Conservation (phyloP, 1,140 invertebrate genomes). For the Neodiprion fabricii region DNA sequence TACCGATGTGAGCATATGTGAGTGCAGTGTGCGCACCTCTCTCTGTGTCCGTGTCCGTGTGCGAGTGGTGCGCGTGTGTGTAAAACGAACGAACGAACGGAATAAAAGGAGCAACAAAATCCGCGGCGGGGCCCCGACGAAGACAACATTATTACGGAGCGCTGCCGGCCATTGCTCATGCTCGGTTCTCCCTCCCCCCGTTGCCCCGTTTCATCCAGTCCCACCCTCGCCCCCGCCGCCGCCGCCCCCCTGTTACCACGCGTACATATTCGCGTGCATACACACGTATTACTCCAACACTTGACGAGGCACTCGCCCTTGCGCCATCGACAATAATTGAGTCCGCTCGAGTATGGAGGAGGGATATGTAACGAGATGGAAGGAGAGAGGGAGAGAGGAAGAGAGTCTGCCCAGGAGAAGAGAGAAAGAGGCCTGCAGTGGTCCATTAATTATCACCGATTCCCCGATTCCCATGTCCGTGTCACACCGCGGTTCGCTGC, state of each 20-base stretch:
- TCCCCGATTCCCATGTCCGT: slow-evolving; percentile 33
- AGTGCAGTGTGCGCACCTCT: too few relatives aligned
- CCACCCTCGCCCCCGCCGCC: too few relatives aligned
- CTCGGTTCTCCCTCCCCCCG: slow-evolving; percentile 42
- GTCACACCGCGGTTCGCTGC: slow-evolving; percentile 17
- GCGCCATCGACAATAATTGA: slow-evolving; percentile 52
- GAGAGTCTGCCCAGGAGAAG: too few relatives aligned
- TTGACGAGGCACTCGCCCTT: slow-evolving; percentile 35
- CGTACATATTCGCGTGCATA: slow-evolving; percentile 27
- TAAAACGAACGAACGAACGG: slow-evolving; percentile 1
- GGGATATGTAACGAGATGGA: neutral
- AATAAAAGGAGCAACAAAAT: neutral
- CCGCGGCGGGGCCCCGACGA: slow-evolving; percentile 40
- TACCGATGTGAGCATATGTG: neutral
- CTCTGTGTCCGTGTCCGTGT: too few relatives aligned
- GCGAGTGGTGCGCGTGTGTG: too few relatives aligned
- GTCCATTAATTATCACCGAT: slow-evolving; percentile 50
- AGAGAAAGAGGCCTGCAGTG: slow-evolving; percentile 11
- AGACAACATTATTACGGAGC: slow-evolving; percentile 62
- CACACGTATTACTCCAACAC: slow-evolving; percentile 31
- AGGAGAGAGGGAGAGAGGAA: neutral
- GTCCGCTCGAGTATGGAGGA: slow-evolving; percentile 38
- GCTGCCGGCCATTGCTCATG: slow-evolving; percentile 61
- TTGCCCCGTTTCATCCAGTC: too few relatives aligned
- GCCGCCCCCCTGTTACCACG: slow-evolving; percentile 14